Base-by-base conservation (phyloP, 2,797 vertebrate species). In the Ctenopoma kingsleyae region DNA sequence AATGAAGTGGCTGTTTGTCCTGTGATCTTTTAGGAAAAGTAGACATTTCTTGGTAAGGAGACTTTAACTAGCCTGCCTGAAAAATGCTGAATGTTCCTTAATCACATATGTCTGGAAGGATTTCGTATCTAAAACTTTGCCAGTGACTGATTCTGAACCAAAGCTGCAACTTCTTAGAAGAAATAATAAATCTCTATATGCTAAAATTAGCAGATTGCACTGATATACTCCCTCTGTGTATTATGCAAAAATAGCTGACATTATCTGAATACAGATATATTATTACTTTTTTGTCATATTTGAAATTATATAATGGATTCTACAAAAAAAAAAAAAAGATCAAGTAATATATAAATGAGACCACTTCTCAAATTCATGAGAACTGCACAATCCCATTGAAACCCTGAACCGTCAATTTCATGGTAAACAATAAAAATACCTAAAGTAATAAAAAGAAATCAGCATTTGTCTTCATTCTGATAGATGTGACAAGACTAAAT, bases 341-440 rank as follows among this genome's bases (percentile, higher is more conserved):
- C 25, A 56, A 66, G 54, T 60, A 60, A 56, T 54, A 22, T 19
- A 13, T 2, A 1, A 44, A 25, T 27, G 54, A 48, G 20, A 43
- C 4, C 15, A 1, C 62, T 57, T 15, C 51, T 57, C 17, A 1
- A 13, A 2, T n/a, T 8, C 17, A 25, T 38, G n/a, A 52, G 16
- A 71, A 66, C 46, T 75, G 80, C 79, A 73, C 62, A 1, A 38
- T 20, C 72, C 62, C 53, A 16, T 35, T 82, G 68, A 84, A 82
- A 82, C 85, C 82, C 83, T 77, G 85, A 85, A 81, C 73, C 51
- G 16, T 62, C 13, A 0, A 43, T 11, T 4, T 50, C 23, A 46
- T 6, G 25, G 46, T 53, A 54, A 67, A 74, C 43, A 13, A 58
- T 16, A 49, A 48, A 61, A 56, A 57, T 2, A 9, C 2, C 12